phyloP scores from a whole-genome alignment of 2,888 invertebrate species.

The Furcula furcula region DNA sequence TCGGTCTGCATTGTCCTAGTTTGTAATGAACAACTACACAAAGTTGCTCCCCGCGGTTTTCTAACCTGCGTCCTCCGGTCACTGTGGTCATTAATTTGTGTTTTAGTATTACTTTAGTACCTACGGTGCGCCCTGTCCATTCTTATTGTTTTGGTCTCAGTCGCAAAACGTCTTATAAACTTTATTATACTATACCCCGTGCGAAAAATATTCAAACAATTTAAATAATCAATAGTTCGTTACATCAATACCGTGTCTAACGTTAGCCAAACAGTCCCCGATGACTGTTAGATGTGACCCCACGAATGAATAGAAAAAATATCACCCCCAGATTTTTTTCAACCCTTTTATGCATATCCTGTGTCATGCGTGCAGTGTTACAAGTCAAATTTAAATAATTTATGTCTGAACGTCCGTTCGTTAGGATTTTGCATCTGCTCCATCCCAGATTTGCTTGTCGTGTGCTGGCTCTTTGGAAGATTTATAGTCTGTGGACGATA shows the following conservation, averaged over 20 bases:
- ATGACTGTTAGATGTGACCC: constrained; percentile 47
- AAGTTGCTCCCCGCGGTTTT: too few relatives aligned
- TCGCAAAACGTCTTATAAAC: too few relatives aligned
- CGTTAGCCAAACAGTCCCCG: constrained; percentile 52
- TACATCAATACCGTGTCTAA: constrained; percentile 59
- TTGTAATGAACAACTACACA: too few relatives aligned
- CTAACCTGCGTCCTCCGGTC: too few relatives aligned
- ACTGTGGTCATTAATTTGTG: too few relatives aligned
- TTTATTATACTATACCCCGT: too few relatives aligned
- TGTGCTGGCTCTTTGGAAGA: constrained; percentile 33
- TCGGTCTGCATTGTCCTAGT: too few relatives aligned
- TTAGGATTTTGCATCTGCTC: constrained; percentile 69
- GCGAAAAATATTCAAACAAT: constrained; percentile 54
- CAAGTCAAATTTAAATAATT: constrained; percentile 81
- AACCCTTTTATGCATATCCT: constrained; percentile 80
- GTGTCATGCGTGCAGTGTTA: constrained; percentile 73
- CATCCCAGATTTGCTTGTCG: constrained; percentile 21
- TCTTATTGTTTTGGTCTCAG: too few relatives aligned
- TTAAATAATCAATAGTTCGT: constrained; percentile 66
- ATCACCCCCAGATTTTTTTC: constrained; percentile 66
- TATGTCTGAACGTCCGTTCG: constrained; percentile 66
- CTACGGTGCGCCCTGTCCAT: too few relatives aligned
- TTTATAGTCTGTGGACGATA: constrained; percentile 33
- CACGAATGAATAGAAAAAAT: constrained; percentile 59
- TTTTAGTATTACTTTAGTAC: too few relatives aligned